phyloP scores from a whole-genome alignment of 2,113 vertebrate species.

The Coturnix japonica region DNA sequence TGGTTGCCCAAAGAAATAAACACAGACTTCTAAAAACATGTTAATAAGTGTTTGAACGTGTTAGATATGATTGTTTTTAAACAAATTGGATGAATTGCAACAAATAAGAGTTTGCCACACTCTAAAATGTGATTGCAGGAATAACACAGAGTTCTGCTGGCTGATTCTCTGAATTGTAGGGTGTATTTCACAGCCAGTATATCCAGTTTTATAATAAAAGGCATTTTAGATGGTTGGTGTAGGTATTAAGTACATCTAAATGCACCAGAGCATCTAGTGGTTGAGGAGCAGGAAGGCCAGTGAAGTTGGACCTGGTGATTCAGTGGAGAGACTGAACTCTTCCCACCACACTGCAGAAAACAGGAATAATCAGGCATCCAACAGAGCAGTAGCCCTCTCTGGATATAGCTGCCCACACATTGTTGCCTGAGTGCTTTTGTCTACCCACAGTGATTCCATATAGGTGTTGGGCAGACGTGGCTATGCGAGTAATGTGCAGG shows the following conservation, averaged over 20 bases:
- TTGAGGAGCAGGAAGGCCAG: not conserved
- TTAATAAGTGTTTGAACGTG: not conserved
- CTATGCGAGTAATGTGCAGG: not conserved
- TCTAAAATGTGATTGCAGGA: not conserved
- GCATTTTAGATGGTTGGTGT: not conserved
- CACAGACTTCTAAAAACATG: not conserved
- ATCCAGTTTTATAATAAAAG: no score
- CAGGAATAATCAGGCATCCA: not conserved
- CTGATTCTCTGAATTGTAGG: not conserved
- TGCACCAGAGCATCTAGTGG: not conserved
- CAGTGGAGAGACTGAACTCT: not conserved
- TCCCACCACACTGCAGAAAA: not conserved
- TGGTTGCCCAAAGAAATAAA: constrained; percentile 45
- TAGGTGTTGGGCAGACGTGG: not conserved
- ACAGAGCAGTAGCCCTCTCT: not conserved
- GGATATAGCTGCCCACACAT: not conserved
- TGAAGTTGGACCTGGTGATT: not conserved
- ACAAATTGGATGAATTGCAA: constrained; percentile 12
- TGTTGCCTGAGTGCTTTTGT: not conserved
- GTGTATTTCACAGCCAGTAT: not conserved
- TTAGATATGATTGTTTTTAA: constrained; percentile 13
- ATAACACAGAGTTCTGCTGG: not conserved
- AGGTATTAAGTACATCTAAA: not conserved
- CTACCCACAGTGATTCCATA: not conserved
- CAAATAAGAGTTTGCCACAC: not conserved